These are phyloP conservation scores for Sciurus carolinensis DNA, from an alignment of 2,797 vertebrate genomes.

Conservation along the genomic window DNA sequence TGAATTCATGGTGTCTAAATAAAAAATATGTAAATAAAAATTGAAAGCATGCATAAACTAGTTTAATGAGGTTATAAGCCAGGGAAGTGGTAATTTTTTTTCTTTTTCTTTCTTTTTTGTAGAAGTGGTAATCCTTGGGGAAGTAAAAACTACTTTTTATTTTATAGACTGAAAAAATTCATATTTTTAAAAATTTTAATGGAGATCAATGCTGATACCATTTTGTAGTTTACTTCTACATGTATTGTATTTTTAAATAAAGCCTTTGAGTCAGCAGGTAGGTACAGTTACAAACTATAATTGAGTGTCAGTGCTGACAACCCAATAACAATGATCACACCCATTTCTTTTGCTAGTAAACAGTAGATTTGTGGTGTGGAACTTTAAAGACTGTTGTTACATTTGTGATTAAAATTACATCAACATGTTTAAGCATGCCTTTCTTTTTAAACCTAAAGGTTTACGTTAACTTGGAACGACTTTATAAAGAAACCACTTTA, in stretches of 20 bases:
- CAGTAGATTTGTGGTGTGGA: neutral
- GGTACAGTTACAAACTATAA: slow-evolving; percentile 25
- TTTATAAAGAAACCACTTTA: slow-evolving; percentile 54
- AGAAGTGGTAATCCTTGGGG: neutral
- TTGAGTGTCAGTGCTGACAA: slow-evolving; percentile 32
- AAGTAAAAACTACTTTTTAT: slow-evolving; percentile 34
- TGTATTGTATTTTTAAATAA: slow-evolving; percentile 25
- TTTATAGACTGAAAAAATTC: slow-evolving; percentile 8
- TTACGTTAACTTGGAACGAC: slow-evolving; percentile 45
- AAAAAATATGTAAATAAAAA: slow-evolving; percentile 31
- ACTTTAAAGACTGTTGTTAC: slow-evolving; percentile 34
- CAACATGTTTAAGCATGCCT: slow-evolving; percentile 49
- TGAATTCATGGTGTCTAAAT: slow-evolving; percentile 41
- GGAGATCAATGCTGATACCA: neutral
- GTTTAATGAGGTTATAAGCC: neutral
- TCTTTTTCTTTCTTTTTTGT: too few relatives aligned
- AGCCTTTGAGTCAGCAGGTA: slow-evolving; percentile 32
- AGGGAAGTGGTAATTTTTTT: neutral
- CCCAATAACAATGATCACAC: neutral
- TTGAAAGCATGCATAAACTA: slow-evolving; percentile 69
- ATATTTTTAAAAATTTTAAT: slow-evolving; percentile 31
- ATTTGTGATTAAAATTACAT: slow-evolving; percentile 67
- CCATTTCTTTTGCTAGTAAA: slow-evolving; percentile 39
- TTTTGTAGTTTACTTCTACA: slow-evolving; percentile 13
- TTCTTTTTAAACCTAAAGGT: neutral